phyloP scores from a whole-genome alignment of 2,888 invertebrate genomes.

The Nephrotoma flavescens region DNA sequence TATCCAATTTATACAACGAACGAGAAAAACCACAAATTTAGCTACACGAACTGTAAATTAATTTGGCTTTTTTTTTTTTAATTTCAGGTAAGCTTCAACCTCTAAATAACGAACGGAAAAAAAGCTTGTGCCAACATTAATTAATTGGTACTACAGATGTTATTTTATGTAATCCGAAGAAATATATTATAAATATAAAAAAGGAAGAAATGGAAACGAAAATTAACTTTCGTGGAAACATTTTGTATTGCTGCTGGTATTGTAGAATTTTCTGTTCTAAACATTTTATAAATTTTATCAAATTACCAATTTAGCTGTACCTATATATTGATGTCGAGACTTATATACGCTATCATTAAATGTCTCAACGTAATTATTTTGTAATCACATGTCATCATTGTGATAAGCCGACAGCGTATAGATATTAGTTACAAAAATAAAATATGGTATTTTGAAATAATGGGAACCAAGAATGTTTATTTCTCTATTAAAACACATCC shows the following conservation, averaged over 20 bases:
- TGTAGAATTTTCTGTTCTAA: neutral
- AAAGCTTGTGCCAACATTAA: neutral
- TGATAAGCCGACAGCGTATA: neutral
- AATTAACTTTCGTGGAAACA: neutral
- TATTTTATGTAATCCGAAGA: neutral
- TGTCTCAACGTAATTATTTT: neutral
- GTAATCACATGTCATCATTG: neutral
- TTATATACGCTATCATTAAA: neutral
- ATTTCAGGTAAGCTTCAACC: neutral
- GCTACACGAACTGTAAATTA: neutral
- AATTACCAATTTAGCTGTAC: neutral
- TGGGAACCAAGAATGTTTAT: no score
- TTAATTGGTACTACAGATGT: neutral
- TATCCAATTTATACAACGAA: neutral
- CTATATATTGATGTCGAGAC: neutral
- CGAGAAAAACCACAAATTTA: neutral
- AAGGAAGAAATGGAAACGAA: neutral
- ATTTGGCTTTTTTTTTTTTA: neutral
- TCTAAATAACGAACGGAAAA: neutral
- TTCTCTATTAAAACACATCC: no score
- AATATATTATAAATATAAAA: neutral
- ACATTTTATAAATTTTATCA: neutral
- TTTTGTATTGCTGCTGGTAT: neutral
- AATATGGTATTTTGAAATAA: no score
- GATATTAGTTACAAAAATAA: neutral